Conservation (phyloP, 2,113 vertebrate species). For the Piaya cayana region DNA sequence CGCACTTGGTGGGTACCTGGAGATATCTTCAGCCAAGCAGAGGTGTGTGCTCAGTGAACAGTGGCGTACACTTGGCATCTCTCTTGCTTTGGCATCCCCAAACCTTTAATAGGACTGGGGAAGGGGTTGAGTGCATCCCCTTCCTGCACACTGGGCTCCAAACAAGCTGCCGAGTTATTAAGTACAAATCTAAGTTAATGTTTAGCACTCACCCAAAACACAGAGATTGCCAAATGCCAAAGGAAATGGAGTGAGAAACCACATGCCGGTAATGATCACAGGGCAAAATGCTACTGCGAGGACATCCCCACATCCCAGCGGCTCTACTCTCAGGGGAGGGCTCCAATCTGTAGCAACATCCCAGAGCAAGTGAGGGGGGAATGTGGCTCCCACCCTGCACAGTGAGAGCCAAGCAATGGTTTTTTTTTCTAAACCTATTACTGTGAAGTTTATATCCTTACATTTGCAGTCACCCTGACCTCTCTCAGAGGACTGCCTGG, state of each 20-base stretch:
- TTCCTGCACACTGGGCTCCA: background rate
- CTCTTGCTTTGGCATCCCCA: background rate
- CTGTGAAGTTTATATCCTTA: background rate
- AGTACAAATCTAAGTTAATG: slow-evolving; percentile 33
- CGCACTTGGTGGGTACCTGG: background rate
- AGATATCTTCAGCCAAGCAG: background rate
- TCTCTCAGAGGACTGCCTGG: background rate
- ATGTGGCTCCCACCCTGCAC: background rate
- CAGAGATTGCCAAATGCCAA: background rate
- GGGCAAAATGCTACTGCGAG: background rate
- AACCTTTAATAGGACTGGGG: background rate
- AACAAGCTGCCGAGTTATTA: background rate
- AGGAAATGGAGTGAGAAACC: background rate
- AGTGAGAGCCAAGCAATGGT: background rate
- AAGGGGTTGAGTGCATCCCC: background rate
- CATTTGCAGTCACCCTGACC: background rate
- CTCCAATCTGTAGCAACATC: background rate
- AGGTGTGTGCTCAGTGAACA: background rate
- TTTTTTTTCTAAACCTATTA: background rate
- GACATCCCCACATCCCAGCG: background rate
- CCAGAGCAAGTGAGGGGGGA: background rate
- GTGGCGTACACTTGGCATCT: background rate
- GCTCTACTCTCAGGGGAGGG: fast-evolving
- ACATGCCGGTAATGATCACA: fast-evolving
- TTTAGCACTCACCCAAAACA: background rate